Evolutionary conservation across 2,113 vertebrate genomes (phyloP).

Genomic region (Myotis yumanensis): DNA sequence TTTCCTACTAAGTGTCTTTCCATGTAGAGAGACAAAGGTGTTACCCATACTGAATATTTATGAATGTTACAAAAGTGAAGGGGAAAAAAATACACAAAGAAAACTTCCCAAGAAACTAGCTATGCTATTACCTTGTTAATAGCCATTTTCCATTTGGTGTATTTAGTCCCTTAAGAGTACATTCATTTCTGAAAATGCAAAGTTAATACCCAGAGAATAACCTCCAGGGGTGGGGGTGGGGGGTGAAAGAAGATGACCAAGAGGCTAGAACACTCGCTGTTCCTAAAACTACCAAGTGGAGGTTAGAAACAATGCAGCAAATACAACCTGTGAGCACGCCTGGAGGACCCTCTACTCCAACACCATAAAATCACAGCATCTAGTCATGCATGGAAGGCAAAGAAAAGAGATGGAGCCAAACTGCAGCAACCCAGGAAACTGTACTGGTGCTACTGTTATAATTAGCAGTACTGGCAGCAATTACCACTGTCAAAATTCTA

Average conservation of each 20-base stretch:
- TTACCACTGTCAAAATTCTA: slow-evolving; percentile 12
- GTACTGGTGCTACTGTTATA: neutral
- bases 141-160: slow-evolving; percentile 33
- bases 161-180: slow-evolving; percentile 2
- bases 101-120: slow-evolving; percentile 45
- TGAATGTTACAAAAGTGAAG: slow-evolving; percentile 11
- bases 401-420: neutral
- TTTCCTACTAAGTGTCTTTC: slow-evolving; percentile 31
- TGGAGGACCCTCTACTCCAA: neutral
- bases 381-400: neutral
- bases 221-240: too few species aligned
- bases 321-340: neutral
- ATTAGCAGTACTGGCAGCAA: neutral
- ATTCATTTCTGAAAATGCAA: slow-evolving; percentile 36
- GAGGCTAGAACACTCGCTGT: neutral
- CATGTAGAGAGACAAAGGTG: neutral
- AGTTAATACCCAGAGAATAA: slow-evolving; percentile 20
- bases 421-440: neutral
- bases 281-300: neutral
- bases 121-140: neutral
- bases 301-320: neutral
- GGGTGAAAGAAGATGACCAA: neutral
- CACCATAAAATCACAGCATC: neutral
- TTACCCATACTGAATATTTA: slow-evolving; percentile 56
- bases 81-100: slow-evolving; percentile 11